Evolutionary conservation across 2,113 vertebrate species (phyloP).

Genomic region (Mesembrinibis cayennensis): DNA sequence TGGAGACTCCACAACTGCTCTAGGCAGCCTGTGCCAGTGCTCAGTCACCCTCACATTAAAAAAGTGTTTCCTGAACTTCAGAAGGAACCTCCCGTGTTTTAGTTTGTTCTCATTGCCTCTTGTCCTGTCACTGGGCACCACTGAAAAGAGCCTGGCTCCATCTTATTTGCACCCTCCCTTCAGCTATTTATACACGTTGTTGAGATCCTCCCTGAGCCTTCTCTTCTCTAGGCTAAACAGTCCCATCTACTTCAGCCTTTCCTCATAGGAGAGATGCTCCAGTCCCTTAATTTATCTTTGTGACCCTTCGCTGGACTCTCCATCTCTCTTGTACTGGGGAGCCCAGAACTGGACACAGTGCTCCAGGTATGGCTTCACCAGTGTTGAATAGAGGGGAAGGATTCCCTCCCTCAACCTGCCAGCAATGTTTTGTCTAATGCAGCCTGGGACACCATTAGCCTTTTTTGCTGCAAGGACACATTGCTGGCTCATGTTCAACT

Average conservation of each 20-base stretch:
- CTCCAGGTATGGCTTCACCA: background rate
- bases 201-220: background rate
- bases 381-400: background rate
- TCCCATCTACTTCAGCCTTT: background rate
- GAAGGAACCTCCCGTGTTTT: background rate
- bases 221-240: background rate
- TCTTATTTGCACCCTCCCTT: background rate
- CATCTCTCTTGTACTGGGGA: background rate
- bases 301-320: background rate
- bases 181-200: background rate
- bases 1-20: background rate
- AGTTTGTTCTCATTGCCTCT: background rate
- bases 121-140: background rate
- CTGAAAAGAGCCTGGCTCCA: background rate
- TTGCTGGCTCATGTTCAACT: background rate
- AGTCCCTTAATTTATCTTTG: too few relatives aligned
- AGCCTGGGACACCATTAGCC: fast-evolving
- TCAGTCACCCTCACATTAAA: background rate
- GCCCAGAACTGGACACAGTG: background rate
- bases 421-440: background rate
- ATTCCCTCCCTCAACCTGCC: background rate
- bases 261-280: background rate
- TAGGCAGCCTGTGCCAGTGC: background rate
- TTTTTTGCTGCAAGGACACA: background rate
- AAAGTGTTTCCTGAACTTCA: background rate